These are phyloP conservation scores for Naso thynnoides DNA, from an alignment of 2,797 vertebrate genomes.

Conservation along the genomic window DNA sequence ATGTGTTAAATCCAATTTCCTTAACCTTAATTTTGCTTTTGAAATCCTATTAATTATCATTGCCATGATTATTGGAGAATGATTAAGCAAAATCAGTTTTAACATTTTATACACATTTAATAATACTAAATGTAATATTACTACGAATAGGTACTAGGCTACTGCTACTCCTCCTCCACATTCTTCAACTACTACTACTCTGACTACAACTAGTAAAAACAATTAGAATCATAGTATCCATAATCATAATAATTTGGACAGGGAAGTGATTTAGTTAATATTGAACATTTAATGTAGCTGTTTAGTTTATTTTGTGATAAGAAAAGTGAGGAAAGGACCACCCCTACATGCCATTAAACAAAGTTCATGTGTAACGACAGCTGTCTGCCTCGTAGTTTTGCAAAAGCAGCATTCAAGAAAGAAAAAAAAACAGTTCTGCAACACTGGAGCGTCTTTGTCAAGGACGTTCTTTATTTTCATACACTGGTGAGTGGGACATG, in stretches of 20 bases:
- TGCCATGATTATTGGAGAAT: neutral
- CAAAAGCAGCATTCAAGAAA: conserved; percentile 24
- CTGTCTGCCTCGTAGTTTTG: conserved; percentile 8
- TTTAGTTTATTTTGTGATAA: neutral
- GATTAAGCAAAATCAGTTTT: neutral
- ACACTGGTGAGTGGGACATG: conserved; percentile 66
- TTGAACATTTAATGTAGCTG: neutral
- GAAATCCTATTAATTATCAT: neutral
- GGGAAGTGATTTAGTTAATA: too few species aligned
- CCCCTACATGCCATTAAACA: conserved; percentile 1
- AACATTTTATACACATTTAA: neutral
- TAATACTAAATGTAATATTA: neutral
- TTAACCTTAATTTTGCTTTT: neutral
- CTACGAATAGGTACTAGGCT: neutral
- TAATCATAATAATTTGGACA: too few species aligned
- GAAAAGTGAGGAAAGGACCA: neutral
- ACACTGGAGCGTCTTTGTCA: conserved; percentile 62
- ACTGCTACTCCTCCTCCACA: neutral
- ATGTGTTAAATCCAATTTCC: neutral
- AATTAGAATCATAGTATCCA: too few species aligned
- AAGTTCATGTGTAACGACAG: conserved; percentile 7
- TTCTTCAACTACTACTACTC: neutral
- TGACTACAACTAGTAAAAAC: neutral
- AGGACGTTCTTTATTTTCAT: conserved; percentile 68
- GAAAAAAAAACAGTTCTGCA: conserved; percentile 34